Evolutionary conservation across 2,797 vertebrate genomes (phyloP), one percentile per base, ranked within the genome.

Genomic region (Graptemys geographica): DNA sequence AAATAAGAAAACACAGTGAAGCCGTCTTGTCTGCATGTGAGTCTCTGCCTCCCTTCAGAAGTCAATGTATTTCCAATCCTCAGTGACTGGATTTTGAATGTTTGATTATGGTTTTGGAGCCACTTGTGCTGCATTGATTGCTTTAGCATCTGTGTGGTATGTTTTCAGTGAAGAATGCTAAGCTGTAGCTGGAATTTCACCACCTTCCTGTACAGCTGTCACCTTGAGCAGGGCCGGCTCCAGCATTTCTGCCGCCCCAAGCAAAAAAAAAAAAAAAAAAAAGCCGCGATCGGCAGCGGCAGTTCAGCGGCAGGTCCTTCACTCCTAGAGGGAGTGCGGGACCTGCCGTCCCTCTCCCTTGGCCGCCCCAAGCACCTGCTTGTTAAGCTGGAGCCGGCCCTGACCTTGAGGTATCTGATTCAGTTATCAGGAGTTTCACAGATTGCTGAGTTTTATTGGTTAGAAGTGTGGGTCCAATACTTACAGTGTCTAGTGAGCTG

Each of bases 371-470:
- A 41, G 41, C 41, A 41, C 41, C 41, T 41, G 41, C 41, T 41
- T 41, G 41, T 41, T 41, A 41, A 41, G 41, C 41, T 41, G 41
- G 41, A 41, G 41, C 41, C 41, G 41, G 41, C 41, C 41, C 41
- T 41, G 41, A 91, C 79, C 69, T 94, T 94, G 84, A 90, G 53
- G 59, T 53, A 57, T 51, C 27, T 83, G 51, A 2, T 21, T 85
- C 0, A 0, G 25, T 83, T 79, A 33, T 69, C 31, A 4, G 8
- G 80, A 94, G 81, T 72, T 95, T 87, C 47, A 47, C 51, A 86
- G 93, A 33, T 84, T 94, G 93, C 53, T 85, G 83, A 18, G 56
- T 96, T 89, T 96, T 92, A 81, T 79, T 95, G n/a, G 37, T 37
- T 41, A 72, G 69, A 41, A 25, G n/a, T 41, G 79, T 69, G 80